A percentile compares a stretch with the other conserved stretches of the same genome.
These are phyloP conservation scores for Chamaea fasciata DNA, from an alignment of 2,113 vertebrate genomes.

Conservation along the genomic window DNA sequence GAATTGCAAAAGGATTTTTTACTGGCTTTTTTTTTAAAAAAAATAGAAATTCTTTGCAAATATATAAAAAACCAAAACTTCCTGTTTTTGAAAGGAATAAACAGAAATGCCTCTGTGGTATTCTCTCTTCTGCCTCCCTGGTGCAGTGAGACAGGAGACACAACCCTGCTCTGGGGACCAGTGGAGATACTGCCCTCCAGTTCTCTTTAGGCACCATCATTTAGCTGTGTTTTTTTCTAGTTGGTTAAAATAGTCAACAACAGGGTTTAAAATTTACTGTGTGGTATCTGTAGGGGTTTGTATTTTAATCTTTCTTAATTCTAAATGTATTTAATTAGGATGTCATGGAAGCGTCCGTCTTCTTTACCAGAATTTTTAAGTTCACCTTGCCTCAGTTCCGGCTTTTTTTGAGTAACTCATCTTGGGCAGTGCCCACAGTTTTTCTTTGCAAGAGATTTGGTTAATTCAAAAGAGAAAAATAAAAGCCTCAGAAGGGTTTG, in stretches of 20 bases:
- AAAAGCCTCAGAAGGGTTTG: neutral
- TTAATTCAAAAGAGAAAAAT: neutral
- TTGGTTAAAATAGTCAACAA: neutral
- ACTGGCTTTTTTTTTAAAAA: neutral
- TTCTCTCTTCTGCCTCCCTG: neutral
- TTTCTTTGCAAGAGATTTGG: neutral
- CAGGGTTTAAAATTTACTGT: neutral
- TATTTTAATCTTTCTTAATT: neutral
- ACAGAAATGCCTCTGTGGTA: neutral
- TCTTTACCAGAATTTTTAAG: neutral
- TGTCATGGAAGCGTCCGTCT: fast-evolving
- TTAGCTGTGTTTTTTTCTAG: neutral
- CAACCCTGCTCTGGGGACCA: neutral
- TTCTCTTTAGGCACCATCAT: neutral
- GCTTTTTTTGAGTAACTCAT: neutral
- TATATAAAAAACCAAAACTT: neutral
- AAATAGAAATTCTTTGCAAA: neutral
- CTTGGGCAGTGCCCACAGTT: neutral
- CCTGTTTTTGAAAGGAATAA: neutral
- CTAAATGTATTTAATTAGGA: neutral
- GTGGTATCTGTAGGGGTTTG: neutral
- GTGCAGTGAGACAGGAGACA: neutral
- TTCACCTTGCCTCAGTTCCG: neutral
- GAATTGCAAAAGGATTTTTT: neutral
- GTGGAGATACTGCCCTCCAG: neutral